A percentile compares a stretch with the other conserved stretches of the same genome.
Conservation (phyloP, 2,113 vertebrate genomes). For the Falco punctatus region DNA sequence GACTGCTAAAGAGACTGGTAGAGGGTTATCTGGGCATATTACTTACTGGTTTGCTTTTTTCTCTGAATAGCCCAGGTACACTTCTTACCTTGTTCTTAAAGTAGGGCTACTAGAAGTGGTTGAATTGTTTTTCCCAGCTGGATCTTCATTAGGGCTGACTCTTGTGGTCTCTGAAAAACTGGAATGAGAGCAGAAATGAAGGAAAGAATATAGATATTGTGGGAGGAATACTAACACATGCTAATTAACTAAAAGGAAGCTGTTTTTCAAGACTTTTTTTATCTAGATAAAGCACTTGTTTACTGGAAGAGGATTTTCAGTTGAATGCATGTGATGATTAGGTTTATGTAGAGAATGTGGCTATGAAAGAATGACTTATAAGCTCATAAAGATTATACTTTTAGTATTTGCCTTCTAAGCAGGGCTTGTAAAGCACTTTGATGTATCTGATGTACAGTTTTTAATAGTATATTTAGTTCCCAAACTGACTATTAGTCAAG, state of each 20-base stretch:
- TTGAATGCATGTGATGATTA: neutral
- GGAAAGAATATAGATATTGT: neutral
- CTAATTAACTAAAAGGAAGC: neutral
- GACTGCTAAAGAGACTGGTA: neutral
- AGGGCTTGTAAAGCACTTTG: neutral
- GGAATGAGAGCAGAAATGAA: neutral
- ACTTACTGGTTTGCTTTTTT: neutral
- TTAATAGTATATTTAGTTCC: neutral
- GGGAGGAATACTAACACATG: neutral
- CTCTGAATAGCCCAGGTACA: neutral
- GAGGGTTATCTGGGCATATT: neutral
- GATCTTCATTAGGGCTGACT: neutral
- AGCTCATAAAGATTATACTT: neutral
- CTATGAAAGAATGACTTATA: neutral
- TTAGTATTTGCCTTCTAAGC: neutral
- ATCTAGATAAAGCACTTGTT: neutral
- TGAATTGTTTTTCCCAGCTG: neutral
- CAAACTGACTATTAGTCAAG: neutral
- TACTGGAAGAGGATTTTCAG: neutral
- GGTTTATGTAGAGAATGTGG: neutral
- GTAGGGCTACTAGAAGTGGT: neutral
- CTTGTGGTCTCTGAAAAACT: slow-evolving; percentile 34
- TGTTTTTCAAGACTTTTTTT: neutral
- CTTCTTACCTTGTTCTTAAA: slow-evolving; percentile 29
- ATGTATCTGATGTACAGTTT: neutral